Conservation (phyloP, 1,140 invertebrate genomes). For the Formica exsecta region DNA sequence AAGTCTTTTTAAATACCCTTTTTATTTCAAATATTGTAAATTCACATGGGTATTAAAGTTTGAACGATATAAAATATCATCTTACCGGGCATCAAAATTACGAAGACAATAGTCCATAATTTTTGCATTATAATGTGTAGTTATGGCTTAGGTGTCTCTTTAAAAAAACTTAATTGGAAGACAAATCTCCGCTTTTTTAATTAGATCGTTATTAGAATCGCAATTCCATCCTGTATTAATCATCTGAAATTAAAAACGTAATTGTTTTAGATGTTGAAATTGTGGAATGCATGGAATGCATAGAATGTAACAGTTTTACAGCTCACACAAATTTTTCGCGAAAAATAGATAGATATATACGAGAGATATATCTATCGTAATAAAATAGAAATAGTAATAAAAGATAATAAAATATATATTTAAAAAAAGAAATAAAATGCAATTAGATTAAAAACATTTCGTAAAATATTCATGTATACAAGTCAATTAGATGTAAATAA, state of each 20-base stretch:
- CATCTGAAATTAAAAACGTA: background rate
- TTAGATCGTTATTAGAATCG: background rate
- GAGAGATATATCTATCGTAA: too few relatives aligned
- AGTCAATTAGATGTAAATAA: too few relatives aligned
- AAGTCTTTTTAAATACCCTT: too few relatives aligned
- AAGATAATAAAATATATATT: too few relatives aligned
- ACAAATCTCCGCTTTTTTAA: background rate
- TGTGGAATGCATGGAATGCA: background rate
- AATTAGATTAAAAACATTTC: too few relatives aligned
- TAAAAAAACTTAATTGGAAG: background rate
- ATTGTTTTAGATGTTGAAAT: background rate
- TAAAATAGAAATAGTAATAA: too few relatives aligned
- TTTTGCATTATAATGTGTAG: background rate
- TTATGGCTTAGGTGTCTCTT: background rate
- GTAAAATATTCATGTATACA: too few relatives aligned
- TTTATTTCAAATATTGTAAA: too few relatives aligned
- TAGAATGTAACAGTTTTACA: background rate
- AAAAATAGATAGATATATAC: too few relatives aligned
- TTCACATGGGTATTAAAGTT: too few relatives aligned
- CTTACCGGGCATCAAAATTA: background rate
- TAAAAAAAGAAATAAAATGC: too few relatives aligned
- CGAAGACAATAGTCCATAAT: background rate
- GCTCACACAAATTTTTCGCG: background rate
- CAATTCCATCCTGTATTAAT: background rate
- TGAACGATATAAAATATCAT: background rate